Evolutionary conservation across 2,113 vertebrate genomes (phyloP), one percentile per base, ranked within the genome.

Genomic region (Electrona antarctica): DNA sequence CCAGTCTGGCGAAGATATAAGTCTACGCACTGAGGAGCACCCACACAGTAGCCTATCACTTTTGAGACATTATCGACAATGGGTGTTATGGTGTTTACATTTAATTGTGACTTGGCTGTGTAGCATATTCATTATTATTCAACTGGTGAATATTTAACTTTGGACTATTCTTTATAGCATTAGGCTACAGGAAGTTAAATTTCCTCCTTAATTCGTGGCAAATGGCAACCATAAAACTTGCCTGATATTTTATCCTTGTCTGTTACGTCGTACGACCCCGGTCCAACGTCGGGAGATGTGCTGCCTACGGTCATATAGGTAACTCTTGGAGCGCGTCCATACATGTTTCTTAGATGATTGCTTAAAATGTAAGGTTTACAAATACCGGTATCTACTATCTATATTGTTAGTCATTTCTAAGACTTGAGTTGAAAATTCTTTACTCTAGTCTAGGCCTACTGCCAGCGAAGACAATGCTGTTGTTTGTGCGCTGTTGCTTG

Each of bases 211-310:
- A 33, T 21, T 21, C 21, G 21, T 21, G 21, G 21, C 21, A 41
- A 21, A 21, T 21, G 7, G 50, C 4, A 15, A 21, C 28, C 45
- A 8, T 11, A 46, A 48, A 67, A 54, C 74, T 63, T 77, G 92
- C 92, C 88, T 60, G 75, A 60, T 70, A 47, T 29, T 14, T 64
- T 56, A 52, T 41, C 3, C 2, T 28, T n/a, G 15, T 10, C 4
- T 7, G 8, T 71, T 48, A 91, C 66, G 1, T 87, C 70, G 57
- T 93, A 92, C 0, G 92, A 84, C 13, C 91, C 91, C 3, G 92
- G 91, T 8, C 92, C 92, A 6, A 92, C 82, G 1, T 72, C 4
- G 0, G 83, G 1, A 1, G 84, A 21, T 1, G 85, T 86, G n/a
- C 58, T 64, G 63, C 79, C 71, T 8, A 49, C 13, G 8, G 81